These are phyloP conservation scores for Papilio gigon DNA, from an alignment of 2,888 invertebrate genomes.

Conservation along the genomic window DNA sequence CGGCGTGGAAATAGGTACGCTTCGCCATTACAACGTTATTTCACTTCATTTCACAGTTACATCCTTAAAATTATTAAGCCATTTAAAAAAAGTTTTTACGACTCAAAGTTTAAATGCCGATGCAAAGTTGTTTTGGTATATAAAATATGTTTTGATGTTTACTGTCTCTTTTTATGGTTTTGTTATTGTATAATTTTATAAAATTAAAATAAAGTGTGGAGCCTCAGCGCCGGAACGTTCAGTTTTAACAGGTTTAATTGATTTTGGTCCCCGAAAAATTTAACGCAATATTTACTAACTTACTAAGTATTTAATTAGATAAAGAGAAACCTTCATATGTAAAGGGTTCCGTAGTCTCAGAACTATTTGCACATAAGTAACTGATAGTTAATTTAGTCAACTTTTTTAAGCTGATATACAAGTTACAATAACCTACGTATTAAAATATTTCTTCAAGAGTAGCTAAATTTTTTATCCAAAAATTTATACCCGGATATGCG, in stretches of 20 bases:
- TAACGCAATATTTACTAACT: neutral
- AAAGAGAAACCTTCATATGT: neutral
- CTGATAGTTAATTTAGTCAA: neutral
- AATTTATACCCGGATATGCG: neutral
- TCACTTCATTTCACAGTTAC: constrained; percentile 23
- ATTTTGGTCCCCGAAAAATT: neutral
- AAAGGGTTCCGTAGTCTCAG: neutral
- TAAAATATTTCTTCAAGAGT: no score
- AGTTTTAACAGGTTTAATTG: constrained; percentile 1
- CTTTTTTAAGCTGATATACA: no score
- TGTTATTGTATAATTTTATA: constrained; percentile 1
- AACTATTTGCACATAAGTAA: neutral
- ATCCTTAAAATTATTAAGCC: constrained; percentile 21
- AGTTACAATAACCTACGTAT: no score
- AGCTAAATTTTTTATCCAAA: no score
- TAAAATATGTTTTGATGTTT: constrained; percentile 12
- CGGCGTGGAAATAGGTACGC: constrained; percentile 77
- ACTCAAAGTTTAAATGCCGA: constrained; percentile 15
- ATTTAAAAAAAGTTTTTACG: constrained; percentile 7
- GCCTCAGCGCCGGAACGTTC: neutral
- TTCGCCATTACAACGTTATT: constrained; percentile 69
- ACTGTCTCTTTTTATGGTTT: neutral
- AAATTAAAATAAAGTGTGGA: neutral
- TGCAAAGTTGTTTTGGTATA: constrained; percentile 1
- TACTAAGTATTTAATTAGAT: neutral